phyloP scores from a whole-genome alignment of 2,797 vertebrate genomes.

The Sebastes kiyomatsui region DNA sequence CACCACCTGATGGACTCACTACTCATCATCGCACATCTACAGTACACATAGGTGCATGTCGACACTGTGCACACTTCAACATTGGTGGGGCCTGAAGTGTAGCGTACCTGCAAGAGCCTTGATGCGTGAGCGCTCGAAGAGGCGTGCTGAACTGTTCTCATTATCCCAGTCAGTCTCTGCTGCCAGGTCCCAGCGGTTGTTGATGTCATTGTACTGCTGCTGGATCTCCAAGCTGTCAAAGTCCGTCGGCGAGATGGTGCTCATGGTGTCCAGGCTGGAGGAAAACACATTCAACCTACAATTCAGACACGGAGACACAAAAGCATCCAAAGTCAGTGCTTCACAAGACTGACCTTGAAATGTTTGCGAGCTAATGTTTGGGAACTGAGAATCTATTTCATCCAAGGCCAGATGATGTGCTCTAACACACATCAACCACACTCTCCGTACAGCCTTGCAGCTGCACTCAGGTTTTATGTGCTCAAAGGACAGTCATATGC shows the following conservation, averaged over 20 bases:
- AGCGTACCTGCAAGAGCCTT: constrained; percentile 92
- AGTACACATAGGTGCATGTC: not conserved
- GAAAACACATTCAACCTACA: constrained; percentile 71
- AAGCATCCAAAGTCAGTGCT: constrained; percentile 13
- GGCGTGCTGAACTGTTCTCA: constrained; percentile 93
- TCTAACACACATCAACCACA: constrained; percentile 6
- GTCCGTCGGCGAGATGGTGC: constrained; percentile 92
- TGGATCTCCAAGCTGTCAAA: constrained; percentile 96
- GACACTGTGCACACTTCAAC: not conserved
- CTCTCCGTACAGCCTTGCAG: constrained; percentile 21
- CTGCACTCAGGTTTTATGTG: constrained; percentile 28
- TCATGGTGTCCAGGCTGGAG: constrained; percentile 84
- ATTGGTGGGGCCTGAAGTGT: not conserved
- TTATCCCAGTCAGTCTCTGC: constrained; percentile 93
- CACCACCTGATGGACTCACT: not conserved
- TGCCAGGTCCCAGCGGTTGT: constrained; percentile 94
- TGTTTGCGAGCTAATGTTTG: not conserved
- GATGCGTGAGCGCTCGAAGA: constrained; percentile 94
- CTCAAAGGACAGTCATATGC: constrained; percentile 50
- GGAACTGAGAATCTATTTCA: not conserved
- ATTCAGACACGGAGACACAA: constrained; percentile 30
- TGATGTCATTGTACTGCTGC: constrained; percentile 96
- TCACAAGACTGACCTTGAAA: constrained; percentile 16
- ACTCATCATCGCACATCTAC: not conserved
- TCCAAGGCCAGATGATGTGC: not conserved